Base-by-base conservation (phyloP, 2,888 invertebrate species). In the Anoncus sp. region DNA sequence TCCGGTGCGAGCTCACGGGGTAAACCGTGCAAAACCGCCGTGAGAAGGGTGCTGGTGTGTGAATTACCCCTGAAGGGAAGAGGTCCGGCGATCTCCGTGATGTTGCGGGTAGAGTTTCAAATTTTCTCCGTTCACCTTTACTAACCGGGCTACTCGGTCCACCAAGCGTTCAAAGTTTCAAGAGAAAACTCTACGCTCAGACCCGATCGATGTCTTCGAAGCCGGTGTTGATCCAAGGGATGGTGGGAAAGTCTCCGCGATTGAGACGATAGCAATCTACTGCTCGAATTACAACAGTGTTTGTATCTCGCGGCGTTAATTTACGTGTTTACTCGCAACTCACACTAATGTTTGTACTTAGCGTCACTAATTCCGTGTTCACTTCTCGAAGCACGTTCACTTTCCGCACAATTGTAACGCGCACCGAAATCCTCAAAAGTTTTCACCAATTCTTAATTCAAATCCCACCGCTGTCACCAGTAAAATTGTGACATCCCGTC, bases 31-130 rank as follows among this genome's bases (percentile, higher is more conserved):
- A 14, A 43, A 43, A 14, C 43, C 43, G 14, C 16, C 43, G 43
- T 43, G 14, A 43, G 43, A 43, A 43, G 43, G 43, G 43, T 43
- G 43, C 43, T 43, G 43, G 43, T 43, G 43, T 43, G 43, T 9
- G 16, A n/a, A 43, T 14, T 16, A 16, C n/a, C 14, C 14, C n/a
- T 43, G 14, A 16, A 43, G 16, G 16, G 14, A n/a, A 3, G 43
- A 43, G 16, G 1, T 16, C 16, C 14, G 43, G 14, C 16, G 1
- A 43, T 43, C 10, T 16, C 43, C 5, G 43, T 14, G 10, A 43
- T 43, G 43, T 43, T 14, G 43, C 43, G 43, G 14, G 43, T 43
- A 43, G 43, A 43, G 43, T 43, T 43, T 43, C 43, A 14, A 43
- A 43, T 43, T 43, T 43, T 43, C 43, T 16, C 43, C 43, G 14